phyloP scores from a whole-genome alignment of 2,797 vertebrate species.

The Gymnodraco acuticeps region DNA sequence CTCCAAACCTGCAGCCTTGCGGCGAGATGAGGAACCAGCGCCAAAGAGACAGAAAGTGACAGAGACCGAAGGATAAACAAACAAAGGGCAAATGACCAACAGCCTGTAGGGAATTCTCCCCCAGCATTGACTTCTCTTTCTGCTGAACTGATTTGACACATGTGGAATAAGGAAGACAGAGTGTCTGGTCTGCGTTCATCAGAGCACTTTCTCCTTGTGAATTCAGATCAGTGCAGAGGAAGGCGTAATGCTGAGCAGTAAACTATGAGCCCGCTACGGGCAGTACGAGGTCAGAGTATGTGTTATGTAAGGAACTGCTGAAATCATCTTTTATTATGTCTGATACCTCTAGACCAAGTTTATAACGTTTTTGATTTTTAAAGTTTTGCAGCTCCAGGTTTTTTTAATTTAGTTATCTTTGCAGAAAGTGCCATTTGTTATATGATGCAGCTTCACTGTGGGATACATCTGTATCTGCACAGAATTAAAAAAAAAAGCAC shows the following conservation, averaged over 20 bases:
- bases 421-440: constrained; percentile 58
- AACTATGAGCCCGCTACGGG: constrained; percentile 19
- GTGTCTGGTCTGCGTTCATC: constrained; percentile 66
- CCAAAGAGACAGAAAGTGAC: constrained; percentile 90
- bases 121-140: constrained; percentile 20
- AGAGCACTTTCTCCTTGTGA: constrained; percentile 28
- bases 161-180: constrained; percentile 24
- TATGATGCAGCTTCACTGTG: constrained; percentile 33
- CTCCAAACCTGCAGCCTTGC: constrained; percentile 66
- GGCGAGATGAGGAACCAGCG: constrained; percentile 83
- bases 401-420: constrained; percentile 26
- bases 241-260: constrained; percentile 23
- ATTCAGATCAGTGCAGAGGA: constrained; percentile 48
- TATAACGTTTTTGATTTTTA: constrained; percentile 1
- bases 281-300: constrained; percentile 20
- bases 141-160: constrained; percentile 57
- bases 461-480: constrained; percentile 31
- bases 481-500: constrained; percentile 56
- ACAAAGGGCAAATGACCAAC: constrained; percentile 31
- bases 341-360: constrained; percentile 16
- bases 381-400: constrained; percentile 30
- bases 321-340: constrained; percentile 16
- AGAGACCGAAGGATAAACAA: constrained; percentile 73
- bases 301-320: constrained; percentile 39
- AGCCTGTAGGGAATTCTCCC: constrained; percentile 17